Conservation (phyloP, 2,797 vertebrate species). For the Clarias pachynema region DNA sequence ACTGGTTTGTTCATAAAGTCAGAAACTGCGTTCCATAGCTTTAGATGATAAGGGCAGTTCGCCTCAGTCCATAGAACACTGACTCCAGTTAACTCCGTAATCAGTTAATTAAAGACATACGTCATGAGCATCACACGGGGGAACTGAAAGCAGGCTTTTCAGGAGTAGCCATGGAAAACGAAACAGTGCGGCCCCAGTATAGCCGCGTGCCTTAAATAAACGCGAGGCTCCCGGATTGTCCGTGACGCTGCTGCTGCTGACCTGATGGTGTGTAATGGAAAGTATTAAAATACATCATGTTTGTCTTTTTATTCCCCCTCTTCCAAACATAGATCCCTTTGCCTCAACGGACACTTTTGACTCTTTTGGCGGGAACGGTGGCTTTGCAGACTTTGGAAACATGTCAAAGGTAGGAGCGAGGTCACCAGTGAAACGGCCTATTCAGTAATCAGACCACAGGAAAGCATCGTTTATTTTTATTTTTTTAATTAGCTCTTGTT, state of each 20-base stretch:
- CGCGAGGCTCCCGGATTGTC: constrained; percentile 54
- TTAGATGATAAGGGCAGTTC: constrained; percentile 48
- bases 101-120: constrained; percentile 73
- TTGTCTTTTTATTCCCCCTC: constrained; percentile 58
- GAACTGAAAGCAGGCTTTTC: constrained; percentile 68
- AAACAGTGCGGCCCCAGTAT: constrained; percentile 65
- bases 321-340: constrained; percentile 82
- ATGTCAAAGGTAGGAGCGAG: constrained; percentile 90
- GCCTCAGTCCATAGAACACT: constrained; percentile 66
- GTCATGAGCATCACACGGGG: constrained; percentile 61
- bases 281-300: constrained; percentile 44
- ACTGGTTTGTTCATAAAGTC: constrained; percentile 63
- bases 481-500: background rate
- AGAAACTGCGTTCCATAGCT: constrained; percentile 45
- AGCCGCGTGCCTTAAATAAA: constrained; percentile 66
- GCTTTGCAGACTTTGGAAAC: constrained; percentile 96
- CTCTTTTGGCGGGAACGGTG: constrained; percentile 80
- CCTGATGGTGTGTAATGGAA: constrained; percentile 46
- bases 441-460: constrained; percentile 39
- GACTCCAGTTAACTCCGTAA: constrained; percentile 66
- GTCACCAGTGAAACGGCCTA: constrained; percentile 58
- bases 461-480: background rate
- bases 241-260: constrained; percentile 38
- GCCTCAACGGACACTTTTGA: constrained; percentile 86
- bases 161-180: constrained; percentile 72